Conservation (phyloP, 2,113 vertebrate species). For the Eulacestoma nigropectus region DNA sequence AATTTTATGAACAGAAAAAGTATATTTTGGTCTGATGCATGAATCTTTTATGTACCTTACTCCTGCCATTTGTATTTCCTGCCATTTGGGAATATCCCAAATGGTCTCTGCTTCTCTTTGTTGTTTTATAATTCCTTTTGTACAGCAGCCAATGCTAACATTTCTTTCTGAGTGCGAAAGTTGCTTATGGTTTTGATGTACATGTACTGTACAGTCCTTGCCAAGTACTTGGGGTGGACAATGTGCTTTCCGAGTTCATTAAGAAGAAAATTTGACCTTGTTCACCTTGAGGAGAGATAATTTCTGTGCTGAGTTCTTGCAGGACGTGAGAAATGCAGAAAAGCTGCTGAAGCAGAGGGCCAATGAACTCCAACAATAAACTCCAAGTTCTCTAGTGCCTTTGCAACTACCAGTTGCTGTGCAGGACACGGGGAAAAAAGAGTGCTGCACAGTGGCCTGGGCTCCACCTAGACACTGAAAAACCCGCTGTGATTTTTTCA, state of each 20-base stretch:
- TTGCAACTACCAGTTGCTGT: background rate
- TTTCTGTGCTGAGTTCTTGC: background rate
- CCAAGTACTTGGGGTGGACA: background rate
- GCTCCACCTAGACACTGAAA: background rate
- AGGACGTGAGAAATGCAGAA: background rate
- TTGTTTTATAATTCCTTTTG: constrained; percentile 9
- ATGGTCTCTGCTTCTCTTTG: background rate
- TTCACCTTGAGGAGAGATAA: background rate
- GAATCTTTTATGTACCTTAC: background rate
- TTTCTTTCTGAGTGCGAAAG: background rate
- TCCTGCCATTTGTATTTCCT: constrained; percentile 5
- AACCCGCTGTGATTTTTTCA: background rate
- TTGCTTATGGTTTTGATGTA: background rate
- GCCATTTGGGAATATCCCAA: background rate
- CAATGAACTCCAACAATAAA: background rate
- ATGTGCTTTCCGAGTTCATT: background rate
- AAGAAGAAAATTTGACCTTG: background rate
- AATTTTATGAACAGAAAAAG: background rate
- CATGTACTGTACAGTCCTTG: background rate
- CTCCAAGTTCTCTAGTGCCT: background rate
- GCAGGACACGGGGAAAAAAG: background rate
- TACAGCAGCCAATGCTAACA: background rate
- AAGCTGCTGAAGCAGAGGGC: background rate
- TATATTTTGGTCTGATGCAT: background rate
- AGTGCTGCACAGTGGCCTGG: background rate